Conservation (phyloP, 2,888 invertebrate genomes). For the Tillus elongatus region DNA sequence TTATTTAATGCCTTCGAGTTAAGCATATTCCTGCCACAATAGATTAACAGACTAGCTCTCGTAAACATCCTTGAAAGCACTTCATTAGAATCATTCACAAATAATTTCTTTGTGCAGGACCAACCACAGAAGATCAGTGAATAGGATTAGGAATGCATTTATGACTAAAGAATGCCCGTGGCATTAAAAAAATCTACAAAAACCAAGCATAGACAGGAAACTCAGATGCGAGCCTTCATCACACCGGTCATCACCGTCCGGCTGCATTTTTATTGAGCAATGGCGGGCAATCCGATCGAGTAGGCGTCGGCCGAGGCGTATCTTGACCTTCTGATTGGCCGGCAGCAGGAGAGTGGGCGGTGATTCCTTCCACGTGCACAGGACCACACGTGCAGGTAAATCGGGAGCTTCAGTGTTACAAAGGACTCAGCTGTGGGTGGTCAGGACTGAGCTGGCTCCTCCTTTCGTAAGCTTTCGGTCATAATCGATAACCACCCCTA, state of each 20-base stretch:
- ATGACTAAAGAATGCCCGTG: background rate
- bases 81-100: constrained; percentile 7
- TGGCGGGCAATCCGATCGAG: constrained; percentile 32
- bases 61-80: too few species aligned
- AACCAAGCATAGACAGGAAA: too few species aligned
- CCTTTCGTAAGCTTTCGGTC: constrained; percentile 32
- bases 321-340: constrained; percentile 27
- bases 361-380: constrained; percentile 33
- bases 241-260: too few species aligned
- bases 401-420: constrained; percentile 33
- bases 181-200: background rate
- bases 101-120: constrained; percentile 4
- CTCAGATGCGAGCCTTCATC: too few species aligned
- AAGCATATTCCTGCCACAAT: too few species aligned
- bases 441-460: constrained; percentile 34
- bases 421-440: constrained; percentile 39
- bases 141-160: constrained; percentile 8
- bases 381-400: constrained; percentile 37
- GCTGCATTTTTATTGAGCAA: constrained; percentile 35
- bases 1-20: too few species aligned
- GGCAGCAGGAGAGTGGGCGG: constrained; percentile 20
- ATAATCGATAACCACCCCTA: constrained; percentile 32
- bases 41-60: too few species aligned
- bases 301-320: constrained; percentile 30
- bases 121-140: background rate